Evolutionary conservation across 2,888 invertebrate species (phyloP).

Genomic region (Cenopis cana): DNA sequence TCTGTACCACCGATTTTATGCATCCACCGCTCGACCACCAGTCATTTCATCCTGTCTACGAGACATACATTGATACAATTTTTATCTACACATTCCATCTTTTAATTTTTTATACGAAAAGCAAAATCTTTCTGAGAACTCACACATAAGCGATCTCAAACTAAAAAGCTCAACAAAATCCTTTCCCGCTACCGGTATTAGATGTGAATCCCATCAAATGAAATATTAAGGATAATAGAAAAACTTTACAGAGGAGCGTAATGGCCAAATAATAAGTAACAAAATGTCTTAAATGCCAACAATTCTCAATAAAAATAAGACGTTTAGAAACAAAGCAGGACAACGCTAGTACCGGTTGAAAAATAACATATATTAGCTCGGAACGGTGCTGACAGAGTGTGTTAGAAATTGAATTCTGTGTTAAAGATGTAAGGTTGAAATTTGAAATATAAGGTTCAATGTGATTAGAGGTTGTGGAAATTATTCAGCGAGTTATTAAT

Average conservation of each 20-base stretch:
- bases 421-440: background rate
- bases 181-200: slow-evolving; percentile 55
- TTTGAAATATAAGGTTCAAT: background rate
- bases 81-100: no score
- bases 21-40: no score
- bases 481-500: slow-evolving; percentile 18
- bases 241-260: slow-evolving; percentile 56
- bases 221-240: slow-evolving; percentile 69
- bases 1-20: no score
- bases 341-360: background rate
- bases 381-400: background rate
- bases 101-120: no score
- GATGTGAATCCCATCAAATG: slow-evolving; percentile 62
- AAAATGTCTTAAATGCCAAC: slow-evolving; percentile 2
- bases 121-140: slow-evolving; percentile 38
- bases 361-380: background rate
- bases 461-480: background rate
- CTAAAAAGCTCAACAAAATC: slow-evolving; percentile 51
- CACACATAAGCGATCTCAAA: slow-evolving; percentile 49
- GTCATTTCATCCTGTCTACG: no score
- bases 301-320: background rate
- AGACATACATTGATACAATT: no score
- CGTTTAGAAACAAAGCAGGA: background rate
- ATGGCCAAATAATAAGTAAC: slow-evolving; percentile 40
- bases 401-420: background rate